A percentile compares a stretch with the other conserved stretches of the same genome.
Evolutionary conservation across 2,888 invertebrate genomes (phyloP).

Genomic region (Acheta domesticus): DNA sequence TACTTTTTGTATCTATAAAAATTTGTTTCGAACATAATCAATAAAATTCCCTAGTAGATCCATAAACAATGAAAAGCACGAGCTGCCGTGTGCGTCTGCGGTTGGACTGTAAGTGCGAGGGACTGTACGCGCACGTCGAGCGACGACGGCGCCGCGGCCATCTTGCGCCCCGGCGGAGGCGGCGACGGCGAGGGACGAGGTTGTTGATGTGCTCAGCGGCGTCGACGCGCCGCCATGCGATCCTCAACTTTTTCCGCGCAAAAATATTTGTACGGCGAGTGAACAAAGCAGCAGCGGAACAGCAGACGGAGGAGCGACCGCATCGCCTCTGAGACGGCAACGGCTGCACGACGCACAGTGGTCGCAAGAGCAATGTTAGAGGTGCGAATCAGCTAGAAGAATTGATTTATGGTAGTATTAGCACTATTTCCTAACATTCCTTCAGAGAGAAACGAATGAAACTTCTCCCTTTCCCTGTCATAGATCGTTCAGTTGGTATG

Average conservation of each 20-base stretch:
- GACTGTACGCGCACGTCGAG: background rate
- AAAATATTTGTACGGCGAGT: background rate
- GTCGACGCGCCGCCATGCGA: background rate
- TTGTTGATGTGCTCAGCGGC: background rate
- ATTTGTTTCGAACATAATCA: too few relatives aligned
- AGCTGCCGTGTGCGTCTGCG: too few relatives aligned
- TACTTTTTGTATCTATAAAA: too few relatives aligned
- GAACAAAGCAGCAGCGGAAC: background rate
- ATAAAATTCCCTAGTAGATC: too few relatives aligned
- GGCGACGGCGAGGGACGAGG: background rate
- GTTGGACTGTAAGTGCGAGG: background rate
- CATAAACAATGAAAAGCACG: too few relatives aligned
- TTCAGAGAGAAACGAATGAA: too few relatives aligned
- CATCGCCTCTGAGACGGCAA: background rate
- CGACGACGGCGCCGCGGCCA: background rate
- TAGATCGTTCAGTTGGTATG: too few relatives aligned
- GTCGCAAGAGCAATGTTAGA: too few relatives aligned
- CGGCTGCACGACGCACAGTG: background rate
- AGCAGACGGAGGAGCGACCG: background rate
- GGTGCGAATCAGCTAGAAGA: too few relatives aligned
- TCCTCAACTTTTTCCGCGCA: constrained; percentile 11
- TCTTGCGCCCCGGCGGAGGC: background rate
- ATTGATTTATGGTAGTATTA: too few relatives aligned
- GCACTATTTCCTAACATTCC: too few relatives aligned
- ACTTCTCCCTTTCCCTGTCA: too few relatives aligned